Percentiles rank a stretch among this genome's conserved stretches.
phyloP scores from a whole-genome alignment of 2,888 invertebrate species.

The Ophonus ardosiacus region DNA sequence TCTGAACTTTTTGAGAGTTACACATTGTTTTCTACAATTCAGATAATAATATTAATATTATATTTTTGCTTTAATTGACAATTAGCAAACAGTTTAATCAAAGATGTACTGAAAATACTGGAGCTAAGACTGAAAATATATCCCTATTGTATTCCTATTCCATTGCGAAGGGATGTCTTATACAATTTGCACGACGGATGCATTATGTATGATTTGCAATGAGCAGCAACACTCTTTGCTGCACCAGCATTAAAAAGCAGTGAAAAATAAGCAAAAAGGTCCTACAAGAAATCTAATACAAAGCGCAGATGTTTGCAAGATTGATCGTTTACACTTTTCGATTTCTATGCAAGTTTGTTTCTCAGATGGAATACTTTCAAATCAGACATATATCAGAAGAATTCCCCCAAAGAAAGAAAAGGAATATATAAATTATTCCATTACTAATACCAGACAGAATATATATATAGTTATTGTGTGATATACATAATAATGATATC shows the following conservation, averaged over 20 bases:
- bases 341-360: constrained; percentile 49
- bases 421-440: not conserved
- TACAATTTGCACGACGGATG: not conserved
- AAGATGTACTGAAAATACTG: not conserved
- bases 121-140: not conserved
- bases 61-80: too few relatives aligned
- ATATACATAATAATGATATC: too few relatives aligned
- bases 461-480: too few relatives aligned
- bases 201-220: constrained; percentile 36
- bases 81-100: not conserved
- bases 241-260: not conserved
- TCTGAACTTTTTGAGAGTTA: too few relatives aligned
- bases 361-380: constrained; percentile 33
- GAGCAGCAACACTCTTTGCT: not conserved
- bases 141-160: not conserved
- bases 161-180: not conserved
- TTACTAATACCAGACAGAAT: too few relatives aligned
- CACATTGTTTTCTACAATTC: too few relatives aligned
- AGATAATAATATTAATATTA: too few relatives aligned
- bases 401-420: not conserved
- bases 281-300: constrained; percentile 29
- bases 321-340: constrained; percentile 42
- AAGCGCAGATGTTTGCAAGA: constrained; percentile 26
- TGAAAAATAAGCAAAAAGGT: constrained; percentile 10
- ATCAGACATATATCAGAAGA: not conserved